Percentiles rank a stretch among this genome's conserved stretches.
phyloP scores from a whole-genome alignment of 2,888 invertebrate genomes.

The Abscondita cerata region DNA sequence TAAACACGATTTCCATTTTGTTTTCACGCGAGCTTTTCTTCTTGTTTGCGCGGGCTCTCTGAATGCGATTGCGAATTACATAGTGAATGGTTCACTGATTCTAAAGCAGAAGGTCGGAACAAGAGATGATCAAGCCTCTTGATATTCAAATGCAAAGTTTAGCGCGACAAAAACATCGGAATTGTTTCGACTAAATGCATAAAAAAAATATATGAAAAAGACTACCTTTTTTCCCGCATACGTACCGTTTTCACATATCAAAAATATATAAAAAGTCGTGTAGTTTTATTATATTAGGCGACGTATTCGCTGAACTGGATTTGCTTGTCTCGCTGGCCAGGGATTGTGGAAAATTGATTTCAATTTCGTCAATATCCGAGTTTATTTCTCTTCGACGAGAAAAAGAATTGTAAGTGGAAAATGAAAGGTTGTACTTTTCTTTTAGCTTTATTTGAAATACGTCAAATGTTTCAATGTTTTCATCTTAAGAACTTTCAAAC shows the following conservation, averaged over 20 bases:
- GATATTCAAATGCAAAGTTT: slow-evolving; percentile 46
- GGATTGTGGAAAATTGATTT: slow-evolving; percentile 44
- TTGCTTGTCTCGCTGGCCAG: slow-evolving; percentile 38
- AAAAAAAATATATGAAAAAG: slow-evolving; percentile 18
- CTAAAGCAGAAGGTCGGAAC: slow-evolving; percentile 44
- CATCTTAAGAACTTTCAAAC: not conserved
- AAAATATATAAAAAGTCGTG: slow-evolving; percentile 5
- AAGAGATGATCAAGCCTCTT: slow-evolving; percentile 45
- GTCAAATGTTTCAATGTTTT: slow-evolving; percentile 1
- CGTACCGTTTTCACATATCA: not conserved
- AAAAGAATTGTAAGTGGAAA: slow-evolving; percentile 35
- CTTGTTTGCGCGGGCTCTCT: slow-evolving; percentile 36
- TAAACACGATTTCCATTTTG: slow-evolving; percentile 35
- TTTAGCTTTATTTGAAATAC: slow-evolving; percentile 14
- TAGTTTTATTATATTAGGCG: slow-evolving; percentile 19
- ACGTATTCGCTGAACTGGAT: slow-evolving; percentile 27
- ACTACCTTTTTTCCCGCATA: slow-evolving; percentile 3
- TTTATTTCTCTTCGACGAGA: slow-evolving; percentile 28
- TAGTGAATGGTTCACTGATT: slow-evolving; percentile 46
- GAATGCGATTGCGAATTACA: slow-evolving; percentile 41
- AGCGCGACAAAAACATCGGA: slow-evolving; percentile 34
- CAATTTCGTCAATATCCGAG: slow-evolving; percentile 35
- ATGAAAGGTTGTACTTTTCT: slow-evolving; percentile 26
- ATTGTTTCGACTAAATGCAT: slow-evolving; percentile 24
- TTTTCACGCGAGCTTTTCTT: slow-evolving; percentile 37